Percentiles rank a stretch among this genome's conserved stretches.
These are phyloP conservation scores for Amiota mariae DNA, from an alignment of 2,888 invertebrate genomes.

Conservation along the genomic window DNA sequence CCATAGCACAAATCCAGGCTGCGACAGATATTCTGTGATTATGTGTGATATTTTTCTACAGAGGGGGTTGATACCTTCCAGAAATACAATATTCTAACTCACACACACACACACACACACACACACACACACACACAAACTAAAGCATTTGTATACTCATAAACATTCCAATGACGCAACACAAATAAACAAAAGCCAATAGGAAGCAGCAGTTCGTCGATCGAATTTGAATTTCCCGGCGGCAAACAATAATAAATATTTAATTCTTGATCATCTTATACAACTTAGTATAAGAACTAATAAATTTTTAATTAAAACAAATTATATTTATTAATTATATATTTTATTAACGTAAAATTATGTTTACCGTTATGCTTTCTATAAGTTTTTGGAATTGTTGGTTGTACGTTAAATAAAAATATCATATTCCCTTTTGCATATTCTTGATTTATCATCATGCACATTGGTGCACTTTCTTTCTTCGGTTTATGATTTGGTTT, in stretches of 20 bases:
- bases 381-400: no score
- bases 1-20: constrained; percentile 67
- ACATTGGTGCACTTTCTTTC: no score
- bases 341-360: no score
- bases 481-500: no score
- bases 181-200: background rate
- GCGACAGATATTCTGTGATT: constrained; percentile 14
- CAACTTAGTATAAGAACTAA: no score
- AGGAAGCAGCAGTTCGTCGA: background rate
- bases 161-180: background rate
- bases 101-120: constrained; percentile 39
- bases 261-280: background rate
- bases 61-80: constrained; percentile 61
- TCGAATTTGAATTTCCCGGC: background rate
- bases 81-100: background rate
- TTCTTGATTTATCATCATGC: no score
- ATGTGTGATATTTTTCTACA: background rate
- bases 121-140: constrained; percentile 24
- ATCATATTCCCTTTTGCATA: no score
- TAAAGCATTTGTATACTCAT: no score
- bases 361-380: no score
- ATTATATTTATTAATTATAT: no score
- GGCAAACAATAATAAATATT: background rate
- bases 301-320: no score
- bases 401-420: no score